Conservation (phyloP, 2,888 invertebrate species). For the Venustoraphidia nigricollis region DNA sequence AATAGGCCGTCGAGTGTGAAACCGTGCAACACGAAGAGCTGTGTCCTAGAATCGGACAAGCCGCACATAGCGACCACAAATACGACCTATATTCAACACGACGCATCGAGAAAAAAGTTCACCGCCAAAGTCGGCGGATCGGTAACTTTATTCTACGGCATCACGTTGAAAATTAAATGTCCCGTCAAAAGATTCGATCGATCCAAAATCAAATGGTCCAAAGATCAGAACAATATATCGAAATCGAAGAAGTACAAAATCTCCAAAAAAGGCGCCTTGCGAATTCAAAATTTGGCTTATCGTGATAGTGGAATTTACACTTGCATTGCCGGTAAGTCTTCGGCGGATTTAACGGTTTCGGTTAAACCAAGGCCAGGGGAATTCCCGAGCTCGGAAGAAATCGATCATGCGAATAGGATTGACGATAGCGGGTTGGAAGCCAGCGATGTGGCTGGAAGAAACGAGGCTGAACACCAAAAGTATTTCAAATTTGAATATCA, state of each 20-base stretch:
- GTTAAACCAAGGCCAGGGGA: conserved; percentile 69
- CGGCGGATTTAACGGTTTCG: conserved; percentile 63
- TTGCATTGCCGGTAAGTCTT: conserved; percentile 69
- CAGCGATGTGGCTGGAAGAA: conserved; percentile 22
- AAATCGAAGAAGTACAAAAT: conserved; percentile 75
- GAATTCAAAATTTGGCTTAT: conserved; percentile 66
- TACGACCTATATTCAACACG: conserved; percentile 71
- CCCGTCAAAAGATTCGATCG: conserved; percentile 74
- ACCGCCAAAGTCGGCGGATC: conserved; percentile 80
- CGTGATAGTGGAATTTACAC: conserved; percentile 76
- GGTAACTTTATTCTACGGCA: conserved; percentile 80
- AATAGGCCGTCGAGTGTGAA: conserved; percentile 63
- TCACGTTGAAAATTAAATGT: conserved; percentile 85
- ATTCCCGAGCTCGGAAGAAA: conserved; percentile 67
- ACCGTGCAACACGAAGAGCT: conserved; percentile 72
- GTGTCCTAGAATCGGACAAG: conserved; percentile 52
- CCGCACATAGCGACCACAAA: conserved; percentile 66
- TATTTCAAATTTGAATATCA: conserved; percentile 37
- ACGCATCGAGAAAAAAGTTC: conserved; percentile 64
- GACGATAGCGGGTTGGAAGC: conserved; percentile 20
- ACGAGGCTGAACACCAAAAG: conserved; percentile 32
- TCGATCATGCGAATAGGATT: conserved; percentile 31
- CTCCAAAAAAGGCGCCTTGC: conserved; percentile 79
- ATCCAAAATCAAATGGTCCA: conserved; percentile 78
- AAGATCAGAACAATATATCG: conserved; percentile 61